These are phyloP conservation scores for Microtus richardsoni DNA, from an alignment of 2,113 vertebrate genomes.

Conservation along the genomic window DNA sequence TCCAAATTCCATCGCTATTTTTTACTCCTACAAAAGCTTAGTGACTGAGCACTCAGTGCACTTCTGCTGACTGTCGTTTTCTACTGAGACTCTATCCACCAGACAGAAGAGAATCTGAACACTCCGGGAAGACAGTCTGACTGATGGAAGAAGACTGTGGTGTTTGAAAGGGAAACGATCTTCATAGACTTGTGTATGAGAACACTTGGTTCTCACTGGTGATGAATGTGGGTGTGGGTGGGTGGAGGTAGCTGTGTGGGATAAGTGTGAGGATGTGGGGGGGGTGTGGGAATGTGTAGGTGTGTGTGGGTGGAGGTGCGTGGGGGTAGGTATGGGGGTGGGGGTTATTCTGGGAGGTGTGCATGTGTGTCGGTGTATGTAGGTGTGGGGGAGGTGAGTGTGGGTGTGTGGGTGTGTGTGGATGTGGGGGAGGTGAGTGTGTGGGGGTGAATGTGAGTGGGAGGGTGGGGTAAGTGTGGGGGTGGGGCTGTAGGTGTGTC, in stretches of 20 bases:
- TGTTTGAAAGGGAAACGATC: background rate
- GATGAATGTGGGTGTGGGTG: background rate
- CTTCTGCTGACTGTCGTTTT: background rate
- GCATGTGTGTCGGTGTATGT: too few relatives aligned
- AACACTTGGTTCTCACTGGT: background rate
- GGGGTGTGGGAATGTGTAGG: too few relatives aligned
- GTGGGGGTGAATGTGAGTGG: too few relatives aligned
- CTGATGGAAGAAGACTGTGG: background rate
- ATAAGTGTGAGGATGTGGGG: too few relatives aligned
- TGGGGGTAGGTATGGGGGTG: background rate
- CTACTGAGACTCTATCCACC: background rate
- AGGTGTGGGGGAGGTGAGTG: too few relatives aligned
- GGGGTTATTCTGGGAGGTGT: too few relatives aligned
- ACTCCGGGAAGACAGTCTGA: background rate
- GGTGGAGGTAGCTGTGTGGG: background rate
- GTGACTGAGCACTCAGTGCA: background rate
- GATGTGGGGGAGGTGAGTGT: too few relatives aligned
- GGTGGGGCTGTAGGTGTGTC: too few relatives aligned
- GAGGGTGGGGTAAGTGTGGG: too few relatives aligned
- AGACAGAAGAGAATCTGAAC: background rate
- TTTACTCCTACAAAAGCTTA: background rate
- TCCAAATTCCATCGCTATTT: slow-evolving; percentile 1
- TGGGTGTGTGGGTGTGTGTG: too few relatives aligned
- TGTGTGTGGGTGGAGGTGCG: too few relatives aligned
- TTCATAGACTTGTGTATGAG: background rate